Conservation (phyloP, 2,888 invertebrate species). For the Tanypteryx hageni region DNA sequence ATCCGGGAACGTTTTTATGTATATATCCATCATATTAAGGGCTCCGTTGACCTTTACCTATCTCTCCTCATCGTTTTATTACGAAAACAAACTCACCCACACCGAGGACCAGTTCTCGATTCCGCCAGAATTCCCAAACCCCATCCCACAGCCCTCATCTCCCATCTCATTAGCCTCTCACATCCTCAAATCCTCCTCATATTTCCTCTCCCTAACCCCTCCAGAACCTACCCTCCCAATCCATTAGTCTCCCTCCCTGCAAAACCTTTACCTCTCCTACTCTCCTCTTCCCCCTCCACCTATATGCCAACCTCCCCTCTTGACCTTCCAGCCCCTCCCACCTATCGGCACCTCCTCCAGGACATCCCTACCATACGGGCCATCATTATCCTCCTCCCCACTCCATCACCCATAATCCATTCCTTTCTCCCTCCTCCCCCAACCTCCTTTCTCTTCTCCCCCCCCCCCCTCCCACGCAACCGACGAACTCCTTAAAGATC, state of each 20-base stretch:
- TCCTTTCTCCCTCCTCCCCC: not conserved
- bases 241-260: not conserved
- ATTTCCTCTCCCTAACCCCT: conserved; percentile 23
- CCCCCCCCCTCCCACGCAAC: not conserved
- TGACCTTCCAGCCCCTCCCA: not conserved
- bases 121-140: not conserved
- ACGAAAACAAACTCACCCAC: conserved; percentile 3
- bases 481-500: conserved; percentile 5
- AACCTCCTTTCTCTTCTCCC: not conserved
- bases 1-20: not conserved
- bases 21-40: not conserved
- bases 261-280: not conserved
- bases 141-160: no score
- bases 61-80: not conserved
- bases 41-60: not conserved
- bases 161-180: not conserved
- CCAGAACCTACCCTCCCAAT: not conserved
- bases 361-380: not conserved
- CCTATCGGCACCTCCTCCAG: not conserved
- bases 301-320: no score
- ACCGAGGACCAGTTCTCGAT: not conserved
- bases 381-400: not conserved
- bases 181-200: conserved; percentile 16
- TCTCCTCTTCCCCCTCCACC: not conserved
- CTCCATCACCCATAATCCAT: not conserved